Evolutionary conservation across 2,797 vertebrate genomes (phyloP).

Genomic region (Lindbergichthys nudifrons): DNA sequence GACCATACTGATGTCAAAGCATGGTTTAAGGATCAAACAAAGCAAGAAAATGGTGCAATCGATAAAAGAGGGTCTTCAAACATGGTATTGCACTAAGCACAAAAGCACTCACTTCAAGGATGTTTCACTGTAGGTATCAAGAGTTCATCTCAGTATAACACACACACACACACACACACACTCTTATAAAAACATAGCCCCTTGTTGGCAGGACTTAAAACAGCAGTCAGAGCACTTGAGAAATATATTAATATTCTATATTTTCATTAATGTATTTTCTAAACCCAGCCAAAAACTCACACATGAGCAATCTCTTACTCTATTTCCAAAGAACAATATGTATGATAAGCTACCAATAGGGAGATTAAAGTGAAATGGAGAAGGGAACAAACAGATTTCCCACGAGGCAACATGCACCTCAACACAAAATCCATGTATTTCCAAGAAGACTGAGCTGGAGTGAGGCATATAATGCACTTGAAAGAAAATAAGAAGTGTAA

Average conservation of each 20-base stretch:
- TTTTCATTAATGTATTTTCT: slow-evolving; percentile 30
- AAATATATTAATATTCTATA: slow-evolving; percentile 18
- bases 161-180: background rate
- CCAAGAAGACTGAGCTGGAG: slow-evolving; percentile 15
- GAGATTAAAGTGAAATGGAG: slow-evolving; percentile 20
- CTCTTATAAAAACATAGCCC: slow-evolving; percentile 1
- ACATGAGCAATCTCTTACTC: slow-evolving; percentile 10
- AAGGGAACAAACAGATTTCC: slow-evolving; percentile 29
- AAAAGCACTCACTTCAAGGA: slow-evolving; percentile 13
- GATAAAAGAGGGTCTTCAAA: slow-evolving; percentile 17
- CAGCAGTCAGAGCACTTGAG: slow-evolving; percentile 3
- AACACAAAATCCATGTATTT: slow-evolving; percentile 25
- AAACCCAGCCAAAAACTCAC: slow-evolving; percentile 22
- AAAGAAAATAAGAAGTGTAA: slow-evolving; percentile 18
- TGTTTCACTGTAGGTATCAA: background rate
- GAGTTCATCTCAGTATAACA: background rate
- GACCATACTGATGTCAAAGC: slow-evolving; percentile 4
- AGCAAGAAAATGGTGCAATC: slow-evolving; percentile 8
- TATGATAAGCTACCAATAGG: background rate
- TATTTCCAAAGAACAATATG: slow-evolving; percentile 9
- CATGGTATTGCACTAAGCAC: background rate
- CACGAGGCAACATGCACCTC: slow-evolving; percentile 20
- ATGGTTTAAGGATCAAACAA: slow-evolving; percentile 14
- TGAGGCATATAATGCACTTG: slow-evolving; percentile 15
- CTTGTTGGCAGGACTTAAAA: slow-evolving; percentile 17